Percentiles rank a stretch among this genome's conserved stretches.
phyloP scores from a whole-genome alignment of 1,140 invertebrate species.

The Saccostrea glomerata region DNA sequence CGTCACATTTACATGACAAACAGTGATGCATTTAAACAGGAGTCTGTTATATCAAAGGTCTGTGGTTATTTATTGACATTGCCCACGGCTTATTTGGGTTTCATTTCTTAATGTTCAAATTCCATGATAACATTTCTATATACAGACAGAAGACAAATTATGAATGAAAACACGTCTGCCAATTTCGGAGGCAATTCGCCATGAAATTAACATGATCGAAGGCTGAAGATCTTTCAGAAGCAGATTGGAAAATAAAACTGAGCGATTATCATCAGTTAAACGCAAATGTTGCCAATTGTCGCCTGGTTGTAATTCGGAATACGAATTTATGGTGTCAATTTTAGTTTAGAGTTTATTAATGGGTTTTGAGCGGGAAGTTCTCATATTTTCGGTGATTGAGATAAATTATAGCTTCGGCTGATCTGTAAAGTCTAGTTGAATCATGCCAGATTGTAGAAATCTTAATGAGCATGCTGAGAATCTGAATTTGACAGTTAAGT shows the following conservation, averaged over 20 bases:
- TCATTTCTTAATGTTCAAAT: slow-evolving; percentile 25
- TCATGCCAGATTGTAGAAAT: neutral
- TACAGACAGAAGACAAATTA: neutral
- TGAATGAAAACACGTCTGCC: slow-evolving; percentile 14
- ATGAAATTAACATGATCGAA: neutral
- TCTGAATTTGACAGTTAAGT: slow-evolving; percentile 21
- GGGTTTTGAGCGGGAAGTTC: neutral
- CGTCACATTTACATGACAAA: neutral
- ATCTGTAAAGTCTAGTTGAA: neutral
- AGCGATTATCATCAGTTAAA: neutral
- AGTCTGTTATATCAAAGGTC: neutral
- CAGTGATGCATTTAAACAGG: neutral
- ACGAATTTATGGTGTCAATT: neutral
- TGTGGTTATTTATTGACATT: neutral
- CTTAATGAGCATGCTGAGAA: slow-evolving; percentile 24
- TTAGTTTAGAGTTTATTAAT: slow-evolving; percentile 5
- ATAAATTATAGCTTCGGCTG: neutral
- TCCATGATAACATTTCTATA: slow-evolving; percentile 13
- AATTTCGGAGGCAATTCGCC: neutral
- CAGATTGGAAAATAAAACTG: neutral
- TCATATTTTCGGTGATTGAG: neutral
- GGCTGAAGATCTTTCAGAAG: neutral
- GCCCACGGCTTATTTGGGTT: neutral
- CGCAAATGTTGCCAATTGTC: neutral
- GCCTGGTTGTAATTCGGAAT: neutral